These are phyloP conservation scores for Pteropus rufus DNA, from an alignment of 2,797 vertebrate genomes.

Conservation along the genomic window DNA sequence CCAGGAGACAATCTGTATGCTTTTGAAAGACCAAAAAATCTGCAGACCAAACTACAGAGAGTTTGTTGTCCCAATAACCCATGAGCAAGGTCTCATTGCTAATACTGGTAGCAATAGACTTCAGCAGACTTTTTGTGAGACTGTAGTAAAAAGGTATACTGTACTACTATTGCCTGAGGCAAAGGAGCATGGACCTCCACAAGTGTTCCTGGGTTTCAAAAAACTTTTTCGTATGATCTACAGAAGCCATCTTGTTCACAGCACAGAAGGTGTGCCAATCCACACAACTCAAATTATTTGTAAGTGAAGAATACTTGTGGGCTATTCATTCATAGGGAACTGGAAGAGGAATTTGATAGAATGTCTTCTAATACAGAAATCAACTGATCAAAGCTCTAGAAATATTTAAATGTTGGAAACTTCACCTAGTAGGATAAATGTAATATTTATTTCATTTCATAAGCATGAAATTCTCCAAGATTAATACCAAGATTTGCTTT, in stretches of 20 bases:
- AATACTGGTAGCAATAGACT: background rate
- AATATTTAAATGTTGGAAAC: background rate
- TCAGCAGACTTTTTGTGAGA: background rate
- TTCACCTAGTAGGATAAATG: background rate
- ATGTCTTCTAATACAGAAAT: slow-evolving; percentile 19
- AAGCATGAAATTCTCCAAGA: background rate
- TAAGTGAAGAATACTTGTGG: background rate
- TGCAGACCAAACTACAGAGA: background rate
- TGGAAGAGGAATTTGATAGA: background rate
- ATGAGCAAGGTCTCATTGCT: background rate
- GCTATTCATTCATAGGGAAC: background rate
- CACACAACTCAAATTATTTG: background rate
- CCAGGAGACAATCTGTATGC: background rate
- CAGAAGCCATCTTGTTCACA: background rate
- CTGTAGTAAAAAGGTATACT: background rate
- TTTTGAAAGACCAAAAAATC: background rate
- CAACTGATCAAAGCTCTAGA: background rate
- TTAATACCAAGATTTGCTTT: background rate
- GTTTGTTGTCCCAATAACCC: background rate
- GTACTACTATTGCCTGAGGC: background rate
- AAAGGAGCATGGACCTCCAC: background rate
- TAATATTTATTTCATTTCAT: background rate
- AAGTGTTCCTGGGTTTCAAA: background rate
- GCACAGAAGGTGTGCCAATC: background rate
- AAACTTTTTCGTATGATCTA: background rate